Evolutionary conservation across 92 coral and sea anemone genomes (phyloP).

Genomic region (Pocillopora meandrina): DNA sequence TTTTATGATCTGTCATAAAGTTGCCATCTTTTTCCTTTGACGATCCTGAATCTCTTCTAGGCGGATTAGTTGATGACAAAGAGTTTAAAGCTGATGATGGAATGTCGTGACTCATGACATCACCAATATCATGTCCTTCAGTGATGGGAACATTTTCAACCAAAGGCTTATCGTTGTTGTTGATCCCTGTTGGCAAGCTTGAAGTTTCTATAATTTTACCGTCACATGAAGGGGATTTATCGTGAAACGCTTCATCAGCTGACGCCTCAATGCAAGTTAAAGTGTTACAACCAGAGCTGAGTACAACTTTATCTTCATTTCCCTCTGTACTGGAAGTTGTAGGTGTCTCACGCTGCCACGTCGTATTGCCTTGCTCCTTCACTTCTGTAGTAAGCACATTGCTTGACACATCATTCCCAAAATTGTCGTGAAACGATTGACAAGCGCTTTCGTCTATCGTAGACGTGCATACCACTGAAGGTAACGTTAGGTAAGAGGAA

Average conservation of each 20-base stretch:
- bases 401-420: not conserved
- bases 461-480: not conserved
- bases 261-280: not conserved
- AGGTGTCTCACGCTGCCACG: not conserved
- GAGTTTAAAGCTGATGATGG: not conserved
- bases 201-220: not conserved
- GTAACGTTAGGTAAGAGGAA: not conserved
- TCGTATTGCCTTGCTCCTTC: not conserved
- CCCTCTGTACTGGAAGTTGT: not conserved
- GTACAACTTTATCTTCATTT: not conserved
- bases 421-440: not conserved
- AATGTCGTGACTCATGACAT: too few relatives aligned
- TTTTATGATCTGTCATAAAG: not conserved
- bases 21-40: not conserved
- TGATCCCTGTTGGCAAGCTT: not conserved
- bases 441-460: not conserved
- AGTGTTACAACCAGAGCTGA: not conserved
- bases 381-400: not conserved
- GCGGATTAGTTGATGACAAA: not conserved
- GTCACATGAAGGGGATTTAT: not conserved
- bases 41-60: not conserved
- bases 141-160: not conserved
- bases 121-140: too few relatives aligned
- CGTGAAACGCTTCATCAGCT: not conserved
- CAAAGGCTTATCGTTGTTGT: not conserved